phyloP scores from a whole-genome alignment of 2,888 invertebrate genomes.

The Perdita meconis region DNA sequence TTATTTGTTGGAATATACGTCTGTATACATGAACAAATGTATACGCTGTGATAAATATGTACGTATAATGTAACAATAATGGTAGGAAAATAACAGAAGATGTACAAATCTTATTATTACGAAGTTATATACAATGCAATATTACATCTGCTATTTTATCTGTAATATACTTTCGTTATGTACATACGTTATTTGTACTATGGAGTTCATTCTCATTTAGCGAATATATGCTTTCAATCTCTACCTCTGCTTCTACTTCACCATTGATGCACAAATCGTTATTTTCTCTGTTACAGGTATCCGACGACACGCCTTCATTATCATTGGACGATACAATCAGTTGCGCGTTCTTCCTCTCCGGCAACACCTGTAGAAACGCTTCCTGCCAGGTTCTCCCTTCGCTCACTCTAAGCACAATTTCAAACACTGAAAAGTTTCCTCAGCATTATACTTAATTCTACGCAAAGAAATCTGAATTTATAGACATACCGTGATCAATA shows the following conservation, averaged over 20 bases:
- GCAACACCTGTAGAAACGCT: slow-evolving; percentile 91
- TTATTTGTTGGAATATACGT: slow-evolving; percentile 62
- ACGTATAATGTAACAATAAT: slow-evolving; percentile 16
- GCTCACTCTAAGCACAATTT: slow-evolving; percentile 91
- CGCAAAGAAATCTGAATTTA: not conserved
- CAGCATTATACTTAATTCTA: slow-evolving; percentile 36
- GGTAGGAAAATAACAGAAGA: slow-evolving; percentile 10
- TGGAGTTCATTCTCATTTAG: slow-evolving; percentile 5
- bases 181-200: slow-evolving; percentile 29
- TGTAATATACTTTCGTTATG: slow-evolving; percentile 30
- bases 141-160: slow-evolving; percentile 27
- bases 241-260: slow-evolving; percentile 10
- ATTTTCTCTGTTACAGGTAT: slow-evolving; percentile 10
- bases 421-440: slow-evolving; percentile 88
- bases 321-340: slow-evolving; percentile 77
- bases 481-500: slow-evolving; percentile 94
- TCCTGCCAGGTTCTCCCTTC: slow-evolving; percentile 92
- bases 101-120: slow-evolving; percentile 32
- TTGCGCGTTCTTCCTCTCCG: slow-evolving; percentile 90
- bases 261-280: not conserved
- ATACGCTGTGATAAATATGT: slow-evolving; percentile 19
- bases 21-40: slow-evolving; percentile 4
- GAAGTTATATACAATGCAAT: slow-evolving; percentile 40
- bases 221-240: not conserved
- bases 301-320: not conserved